These are phyloP conservation scores for Drosophila grimshawi DNA, from an alignment of 1,140 invertebrate genomes.

Conservation along the genomic window DNA sequence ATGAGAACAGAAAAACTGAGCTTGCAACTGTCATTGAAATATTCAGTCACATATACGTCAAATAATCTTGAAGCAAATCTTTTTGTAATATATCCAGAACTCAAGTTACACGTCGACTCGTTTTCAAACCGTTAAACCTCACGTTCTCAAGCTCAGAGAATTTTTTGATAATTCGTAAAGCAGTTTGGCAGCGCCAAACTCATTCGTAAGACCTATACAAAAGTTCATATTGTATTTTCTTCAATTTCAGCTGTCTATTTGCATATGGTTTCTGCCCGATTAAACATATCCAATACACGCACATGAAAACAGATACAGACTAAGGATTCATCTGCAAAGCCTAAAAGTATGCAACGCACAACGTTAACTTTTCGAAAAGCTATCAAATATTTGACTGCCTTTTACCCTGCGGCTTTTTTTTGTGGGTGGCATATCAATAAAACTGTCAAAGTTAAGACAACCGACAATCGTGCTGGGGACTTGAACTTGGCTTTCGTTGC, in stretches of 20 bases:
- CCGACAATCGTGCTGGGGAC: slow-evolving; percentile 9
- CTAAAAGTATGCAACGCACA: slow-evolving; percentile 41
- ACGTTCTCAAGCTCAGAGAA: not conserved
- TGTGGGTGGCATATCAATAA: slow-evolving; percentile 42
- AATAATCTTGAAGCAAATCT: no score
- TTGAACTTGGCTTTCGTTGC: slow-evolving; percentile 31
- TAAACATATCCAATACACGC: slow-evolving; percentile 66
- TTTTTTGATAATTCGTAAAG: not conserved
- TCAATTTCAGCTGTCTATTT: slow-evolving; percentile 61
- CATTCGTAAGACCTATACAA: slow-evolving; percentile 3
- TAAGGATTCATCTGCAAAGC: not conserved
- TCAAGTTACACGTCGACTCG: not conserved
- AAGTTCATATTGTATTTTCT: slow-evolving; percentile 27
- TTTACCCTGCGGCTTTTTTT: slow-evolving; percentile 9
- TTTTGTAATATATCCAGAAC: not conserved
- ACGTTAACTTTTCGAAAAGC: slow-evolving; percentile 53
- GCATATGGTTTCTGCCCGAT: slow-evolving; percentile 61
- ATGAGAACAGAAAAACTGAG: not conserved
- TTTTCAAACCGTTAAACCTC: not conserved
- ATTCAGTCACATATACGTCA: no score
- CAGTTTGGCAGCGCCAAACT: not conserved
- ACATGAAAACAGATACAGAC: not conserved
- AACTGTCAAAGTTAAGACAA: slow-evolving; percentile 48
- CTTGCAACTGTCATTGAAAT: not conserved
- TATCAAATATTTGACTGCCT: slow-evolving; percentile 48